Conservation (phyloP, 2,888 invertebrate genomes). For the Chrysopilus asiliformis region DNA sequence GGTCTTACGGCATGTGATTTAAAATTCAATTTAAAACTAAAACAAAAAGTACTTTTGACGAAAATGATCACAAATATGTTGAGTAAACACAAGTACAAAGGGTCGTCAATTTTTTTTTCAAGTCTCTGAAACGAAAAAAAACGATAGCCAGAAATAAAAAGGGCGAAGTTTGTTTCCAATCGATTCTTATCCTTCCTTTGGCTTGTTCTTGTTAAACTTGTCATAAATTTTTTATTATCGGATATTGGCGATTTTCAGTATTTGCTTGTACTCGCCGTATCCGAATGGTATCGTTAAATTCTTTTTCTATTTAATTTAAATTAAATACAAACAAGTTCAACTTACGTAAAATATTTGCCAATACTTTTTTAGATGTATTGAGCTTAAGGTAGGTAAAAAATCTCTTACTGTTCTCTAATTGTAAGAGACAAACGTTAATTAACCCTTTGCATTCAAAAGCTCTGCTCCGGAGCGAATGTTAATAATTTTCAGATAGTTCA, state of each 20-base stretch:
- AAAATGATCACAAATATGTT: constrained; percentile 8
- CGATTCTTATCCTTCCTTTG: constrained; percentile 6
- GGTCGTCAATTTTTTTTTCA: background rate
- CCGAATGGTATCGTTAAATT: no score
- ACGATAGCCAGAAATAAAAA: constrained; percentile 5
- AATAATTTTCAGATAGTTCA: no score
- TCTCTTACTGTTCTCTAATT: no score
- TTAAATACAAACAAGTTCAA: no score
- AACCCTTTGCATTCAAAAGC: no score
- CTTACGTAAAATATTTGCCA: no score
- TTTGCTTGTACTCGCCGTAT: constrained; percentile 2
- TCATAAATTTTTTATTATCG: constrained; percentile 11
- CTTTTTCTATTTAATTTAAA: no score
- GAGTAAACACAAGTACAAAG: constrained; percentile 14
- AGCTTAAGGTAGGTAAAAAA: no score
- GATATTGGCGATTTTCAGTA: constrained; percentile 12
- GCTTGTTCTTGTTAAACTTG: background rate
- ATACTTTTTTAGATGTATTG: no score
- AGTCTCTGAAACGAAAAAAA: background rate
- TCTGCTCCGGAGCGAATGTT: no score
- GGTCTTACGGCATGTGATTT: no score
- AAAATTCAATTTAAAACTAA: constrained; percentile 35
- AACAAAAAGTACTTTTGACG: constrained; percentile 26
- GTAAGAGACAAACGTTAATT: no score
- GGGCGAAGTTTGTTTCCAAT: constrained; percentile 5